Percentiles rank a stretch among this genome's conserved stretches.
phyloP scores from a whole-genome alignment of 2,113 vertebrate species.

The Chlorodrepanis virens region DNA sequence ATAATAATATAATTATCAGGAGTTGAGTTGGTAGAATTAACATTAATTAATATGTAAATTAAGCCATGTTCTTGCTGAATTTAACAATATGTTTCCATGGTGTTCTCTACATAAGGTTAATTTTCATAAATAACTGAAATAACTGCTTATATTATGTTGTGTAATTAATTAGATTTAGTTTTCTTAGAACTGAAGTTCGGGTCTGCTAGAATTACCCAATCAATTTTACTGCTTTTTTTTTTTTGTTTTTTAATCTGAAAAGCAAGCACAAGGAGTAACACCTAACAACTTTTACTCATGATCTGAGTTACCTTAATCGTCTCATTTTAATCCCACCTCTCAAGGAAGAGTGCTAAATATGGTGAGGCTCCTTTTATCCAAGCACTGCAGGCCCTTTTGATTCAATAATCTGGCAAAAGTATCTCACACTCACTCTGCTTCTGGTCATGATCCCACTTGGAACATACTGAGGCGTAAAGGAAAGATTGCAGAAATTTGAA shows the following conservation, averaged over 20 bases:
- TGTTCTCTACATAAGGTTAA: neutral
- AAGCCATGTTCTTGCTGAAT: neutral
- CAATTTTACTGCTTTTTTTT: neutral
- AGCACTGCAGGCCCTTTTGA: neutral
- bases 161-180: neutral
- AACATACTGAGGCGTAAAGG: neutral
- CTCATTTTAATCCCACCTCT: neutral
- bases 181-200: neutral
- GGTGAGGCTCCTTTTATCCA: neutral
- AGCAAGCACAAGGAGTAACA: neutral
- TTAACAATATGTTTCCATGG: neutral
- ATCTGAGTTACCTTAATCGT: neutral
- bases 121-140: neutral
- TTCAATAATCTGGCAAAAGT: neutral
- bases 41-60: slow-evolving; percentile 20
- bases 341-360: neutral
- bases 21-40: neutral
- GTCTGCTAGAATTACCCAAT: neutral
- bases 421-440: neutral
- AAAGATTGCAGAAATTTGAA: neutral
- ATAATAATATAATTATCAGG: slow-evolving; percentile 15
- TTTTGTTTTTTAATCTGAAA: neutral
- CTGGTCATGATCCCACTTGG: neutral
- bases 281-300: neutral
- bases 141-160: neutral